Conservation (phyloP, 2,113 vertebrate genomes). For the Procavia capensis region DNA sequence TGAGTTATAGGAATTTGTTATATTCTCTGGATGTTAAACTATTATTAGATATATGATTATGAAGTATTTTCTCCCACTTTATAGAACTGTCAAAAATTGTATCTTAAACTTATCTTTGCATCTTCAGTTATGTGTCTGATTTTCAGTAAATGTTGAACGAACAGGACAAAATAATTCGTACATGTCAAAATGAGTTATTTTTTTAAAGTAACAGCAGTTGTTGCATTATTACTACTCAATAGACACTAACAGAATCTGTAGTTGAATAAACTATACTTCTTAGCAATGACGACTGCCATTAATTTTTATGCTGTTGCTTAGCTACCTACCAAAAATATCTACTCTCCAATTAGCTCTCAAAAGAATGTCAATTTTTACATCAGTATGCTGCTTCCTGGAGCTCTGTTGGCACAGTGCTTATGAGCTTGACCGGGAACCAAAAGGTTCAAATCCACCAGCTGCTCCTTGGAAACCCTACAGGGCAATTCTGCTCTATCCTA, state of each 20-base stretch:
- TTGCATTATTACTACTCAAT: background rate
- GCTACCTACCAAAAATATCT: slow-evolving; percentile 9
- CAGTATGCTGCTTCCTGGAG: background rate
- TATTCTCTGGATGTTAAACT: background rate
- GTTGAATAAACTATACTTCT: slow-evolving; percentile 7
- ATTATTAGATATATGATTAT: background rate
- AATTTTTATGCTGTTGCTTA: background rate
- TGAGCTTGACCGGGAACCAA: background rate
- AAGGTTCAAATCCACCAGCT: background rate
- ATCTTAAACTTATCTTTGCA: background rate
- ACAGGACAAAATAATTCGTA: background rate
- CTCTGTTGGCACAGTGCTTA: background rate
- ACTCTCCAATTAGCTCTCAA: background rate
- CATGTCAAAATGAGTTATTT: slow-evolving; percentile 26
- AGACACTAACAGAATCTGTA: slow-evolving; percentile 20
- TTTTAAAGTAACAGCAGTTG: background rate
- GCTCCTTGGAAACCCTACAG: background rate
- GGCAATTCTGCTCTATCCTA: too few relatives aligned
- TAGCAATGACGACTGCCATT: background rate
- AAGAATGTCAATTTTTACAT: slow-evolving; percentile 11
- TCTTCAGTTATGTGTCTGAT: background rate
- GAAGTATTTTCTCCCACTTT: background rate
- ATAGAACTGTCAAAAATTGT: background rate
- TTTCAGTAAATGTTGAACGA: slow-evolving; percentile 51
- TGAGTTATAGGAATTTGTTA: background rate